phyloP scores from a whole-genome alignment of 2,113 vertebrate species.

The Calyptommatus sinebrachiatus region DNA sequence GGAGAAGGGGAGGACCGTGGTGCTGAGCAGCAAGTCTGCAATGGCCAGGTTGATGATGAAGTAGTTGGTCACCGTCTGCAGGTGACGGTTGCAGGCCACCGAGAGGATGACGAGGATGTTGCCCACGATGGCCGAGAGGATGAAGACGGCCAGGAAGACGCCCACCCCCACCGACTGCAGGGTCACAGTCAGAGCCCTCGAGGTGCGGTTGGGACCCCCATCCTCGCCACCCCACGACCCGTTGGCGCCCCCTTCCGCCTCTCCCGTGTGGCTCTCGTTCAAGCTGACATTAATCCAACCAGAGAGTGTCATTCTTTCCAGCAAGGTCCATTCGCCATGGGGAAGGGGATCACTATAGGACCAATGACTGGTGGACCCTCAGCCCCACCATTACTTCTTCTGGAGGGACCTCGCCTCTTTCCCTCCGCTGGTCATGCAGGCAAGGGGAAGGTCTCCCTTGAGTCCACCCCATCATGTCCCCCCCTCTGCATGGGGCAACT shows the following conservation, averaged over 20 bases:
- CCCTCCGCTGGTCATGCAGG: too few species aligned
- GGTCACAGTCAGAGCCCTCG: conserved; percentile 75
- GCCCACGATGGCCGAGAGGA: conserved; percentile 89
- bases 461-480: too few species aligned
- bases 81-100: conserved; percentile 90
- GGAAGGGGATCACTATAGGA: conserved; percentile 37
- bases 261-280: conserved; percentile 74
- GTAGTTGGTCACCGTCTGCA: conserved; percentile 96
- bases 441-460: neutral
- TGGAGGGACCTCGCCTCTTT: too few species aligned
- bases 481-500: neutral
- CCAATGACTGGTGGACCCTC: conserved; percentile 39
- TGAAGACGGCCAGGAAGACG: conserved; percentile 86
- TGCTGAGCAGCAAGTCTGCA: conserved; percentile 90
- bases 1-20: conserved; percentile 92
- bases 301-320: conserved; percentile 83
- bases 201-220: conserved; percentile 57
- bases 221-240: conserved; percentile 65
- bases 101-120: conserved; percentile 97
- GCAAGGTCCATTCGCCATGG: conserved; percentile 65
- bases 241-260: conserved; percentile 51
- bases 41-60: conserved; percentile 97
- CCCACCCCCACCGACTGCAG: conserved; percentile 84
- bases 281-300: conserved; percentile 82
- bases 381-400: neutral